Evolutionary conservation across 2,797 vertebrate species (phyloP), one percentile per base, ranked within the genome.

Genomic region (Lutjanus argentimaculatus): DNA sequence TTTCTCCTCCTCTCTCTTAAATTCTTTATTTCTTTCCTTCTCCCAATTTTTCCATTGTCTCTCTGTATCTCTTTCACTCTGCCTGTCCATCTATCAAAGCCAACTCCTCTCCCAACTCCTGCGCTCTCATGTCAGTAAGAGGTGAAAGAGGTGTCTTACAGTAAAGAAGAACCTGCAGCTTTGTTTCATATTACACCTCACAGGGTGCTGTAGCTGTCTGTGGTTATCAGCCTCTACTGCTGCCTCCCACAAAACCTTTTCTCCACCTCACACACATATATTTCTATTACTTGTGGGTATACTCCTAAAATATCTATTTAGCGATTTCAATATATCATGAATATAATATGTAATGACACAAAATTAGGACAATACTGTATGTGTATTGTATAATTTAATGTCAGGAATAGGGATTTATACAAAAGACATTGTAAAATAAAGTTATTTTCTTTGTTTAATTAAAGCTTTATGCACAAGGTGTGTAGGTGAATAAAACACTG

Each of bases 51-150:
- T 80, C 70, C 74, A 30, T 56, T 61, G 77, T 62, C 72, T 82
- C 42, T 67, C 72, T 64, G 74, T 53, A 87, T 94, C 89, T 66
- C 70, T 77, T 85, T 85, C 79, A 72, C 89, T 92, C 88, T 67
- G 79, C 79, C 88, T 85, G 92, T 90, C 93, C 88, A 87, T 93
- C 91, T 84, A 92, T 94, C 91, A 92, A 81, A 87, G 87, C 85
- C 85, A 79, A 63, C 84, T 89, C 86, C 72, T 89, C 83, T 85
- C 74, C 86, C 72, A 74, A 63, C 81, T 89, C 85, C 73, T 75
- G 65, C n/a, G 55, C 89, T 86, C 88, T 86, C 80, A 82, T 92
- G 92, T 91, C 88, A 90, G 91, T 13, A 48, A 87, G 85, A 83
- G 91, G 92, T 88, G 92, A 93, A 86, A 82, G 88, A 84, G 84